Conservation (phyloP, 2,888 invertebrate genomes). For the Odontocerum albicorne region DNA sequence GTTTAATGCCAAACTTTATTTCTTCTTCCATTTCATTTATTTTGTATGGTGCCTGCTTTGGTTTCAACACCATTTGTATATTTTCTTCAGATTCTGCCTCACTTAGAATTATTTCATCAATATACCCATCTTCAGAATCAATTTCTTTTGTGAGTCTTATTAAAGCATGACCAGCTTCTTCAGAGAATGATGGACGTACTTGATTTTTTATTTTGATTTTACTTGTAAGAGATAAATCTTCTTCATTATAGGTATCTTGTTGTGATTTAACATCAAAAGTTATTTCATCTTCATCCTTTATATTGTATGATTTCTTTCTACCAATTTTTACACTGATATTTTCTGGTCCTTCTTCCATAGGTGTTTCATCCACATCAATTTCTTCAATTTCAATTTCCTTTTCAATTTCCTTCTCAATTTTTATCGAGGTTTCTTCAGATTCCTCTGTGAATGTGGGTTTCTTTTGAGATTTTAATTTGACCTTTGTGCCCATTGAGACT, state of each 20-base stretch:
- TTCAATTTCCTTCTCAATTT: slow-evolving; percentile 47
- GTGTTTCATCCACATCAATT: slow-evolving; percentile 45
- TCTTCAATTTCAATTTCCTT: slow-evolving; percentile 43
- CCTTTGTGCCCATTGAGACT: slow-evolving; percentile 82
- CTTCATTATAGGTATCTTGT: slow-evolving; percentile 61
- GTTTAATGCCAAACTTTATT: slow-evolving; percentile 59
- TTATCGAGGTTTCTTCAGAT: slow-evolving; percentile 73
- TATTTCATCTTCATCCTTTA: slow-evolving; percentile 68
- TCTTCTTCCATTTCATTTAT: slow-evolving; percentile 64
- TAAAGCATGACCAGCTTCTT: slow-evolving; percentile 70
- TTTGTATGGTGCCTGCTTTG: slow-evolving; percentile 59
- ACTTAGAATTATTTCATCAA: slow-evolving; percentile 68
- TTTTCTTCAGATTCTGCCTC: slow-evolving; percentile 62
- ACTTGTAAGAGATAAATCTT: slow-evolving; percentile 72
- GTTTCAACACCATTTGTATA: slow-evolving; percentile 55
- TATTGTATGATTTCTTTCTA: slow-evolving; percentile 65
- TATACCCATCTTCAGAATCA: slow-evolving; percentile 60
- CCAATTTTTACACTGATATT: slow-evolving; percentile 68
- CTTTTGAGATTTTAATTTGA: slow-evolving; percentile 73
- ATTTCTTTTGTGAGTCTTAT: slow-evolving; percentile 66
- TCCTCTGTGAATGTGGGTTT: slow-evolving; percentile 77
- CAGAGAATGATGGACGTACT: slow-evolving; percentile 62
- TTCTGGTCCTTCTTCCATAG: slow-evolving; percentile 62
- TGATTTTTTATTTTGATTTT: slow-evolving; percentile 69
- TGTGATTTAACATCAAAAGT: slow-evolving; percentile 50